phyloP scores from a whole-genome alignment of 2,113 vertebrate genomes.

The Garra rufa region DNA sequence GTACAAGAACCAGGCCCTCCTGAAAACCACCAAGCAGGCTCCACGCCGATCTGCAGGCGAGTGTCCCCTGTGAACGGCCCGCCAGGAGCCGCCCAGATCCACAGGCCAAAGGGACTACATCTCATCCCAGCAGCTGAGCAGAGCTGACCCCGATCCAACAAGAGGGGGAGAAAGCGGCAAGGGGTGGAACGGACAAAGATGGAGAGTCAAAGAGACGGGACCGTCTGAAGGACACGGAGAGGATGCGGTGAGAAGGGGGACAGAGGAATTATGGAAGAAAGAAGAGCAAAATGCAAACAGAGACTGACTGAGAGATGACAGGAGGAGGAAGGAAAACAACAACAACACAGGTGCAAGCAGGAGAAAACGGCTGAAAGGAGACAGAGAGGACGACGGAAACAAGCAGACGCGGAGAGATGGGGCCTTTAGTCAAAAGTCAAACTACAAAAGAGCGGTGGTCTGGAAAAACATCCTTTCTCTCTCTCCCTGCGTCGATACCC shows the following conservation, averaged over 20 bases:
- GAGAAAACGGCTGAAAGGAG: conserved; percentile 7
- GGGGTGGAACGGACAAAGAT: conserved; percentile 54
- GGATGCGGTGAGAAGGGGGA: conserved; percentile 51
- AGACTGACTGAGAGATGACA: conserved; percentile 34
- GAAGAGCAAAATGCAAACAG: background rate
- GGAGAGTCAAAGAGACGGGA: conserved; percentile 59
- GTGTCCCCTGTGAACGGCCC: conserved; percentile 66
- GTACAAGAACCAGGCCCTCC: conserved; percentile 64
- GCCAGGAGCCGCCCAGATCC: conserved; percentile 77
- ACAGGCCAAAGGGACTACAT: conserved; percentile 75
- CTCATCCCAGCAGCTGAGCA: conserved; percentile 74
- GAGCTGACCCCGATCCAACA: conserved; percentile 72
- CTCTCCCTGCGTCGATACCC: conserved; percentile 72
- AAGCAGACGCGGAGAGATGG: conserved; percentile 40
- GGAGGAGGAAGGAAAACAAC: conserved; percentile 47
- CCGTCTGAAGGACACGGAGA: conserved; percentile 76
- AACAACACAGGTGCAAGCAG: conserved; percentile 43
- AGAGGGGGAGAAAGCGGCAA: conserved; percentile 40
- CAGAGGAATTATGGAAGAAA: conserved; percentile 47
- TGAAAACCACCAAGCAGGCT: conserved; percentile 66
- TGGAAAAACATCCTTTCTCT: conserved; percentile 73
- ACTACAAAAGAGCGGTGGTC: conserved; percentile 60
- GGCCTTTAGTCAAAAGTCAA: conserved; percentile 64
- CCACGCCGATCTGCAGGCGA: conserved; percentile 64
- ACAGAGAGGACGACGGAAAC: background rate